Conservation (phyloP, 2,888 invertebrate species). For the Cerceris rybyensis region DNA sequence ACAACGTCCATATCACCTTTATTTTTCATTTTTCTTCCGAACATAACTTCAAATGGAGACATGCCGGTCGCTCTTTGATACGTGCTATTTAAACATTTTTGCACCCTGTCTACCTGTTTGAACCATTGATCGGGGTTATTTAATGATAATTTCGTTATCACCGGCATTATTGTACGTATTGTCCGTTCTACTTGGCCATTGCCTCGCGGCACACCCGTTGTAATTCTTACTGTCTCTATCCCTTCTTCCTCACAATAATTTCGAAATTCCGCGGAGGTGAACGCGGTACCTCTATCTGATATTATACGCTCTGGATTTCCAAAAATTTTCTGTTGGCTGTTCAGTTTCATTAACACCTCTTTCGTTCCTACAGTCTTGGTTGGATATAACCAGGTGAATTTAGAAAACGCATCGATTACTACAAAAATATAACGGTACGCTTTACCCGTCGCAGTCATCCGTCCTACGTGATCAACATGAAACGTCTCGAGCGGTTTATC, state of each 20-base stretch:
- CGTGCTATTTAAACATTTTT: slow-evolving; percentile 14
- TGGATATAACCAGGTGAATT: slow-evolving; percentile 8
- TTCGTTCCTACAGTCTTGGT: not conserved
- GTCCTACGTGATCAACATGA: slow-evolving; percentile 18
- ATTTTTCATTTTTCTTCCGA: slow-evolving; percentile 42
- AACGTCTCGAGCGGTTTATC: not conserved
- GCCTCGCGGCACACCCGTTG: slow-evolving; percentile 4
- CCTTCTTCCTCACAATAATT: slow-evolving; percentile 8
- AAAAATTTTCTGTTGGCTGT: not conserved
- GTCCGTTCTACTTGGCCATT: slow-evolving; percentile 18
- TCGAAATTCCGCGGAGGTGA: slow-evolving; percentile 2
- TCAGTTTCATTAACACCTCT: not conserved
- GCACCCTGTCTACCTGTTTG: not conserved
- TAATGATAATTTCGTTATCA: slow-evolving; percentile 12
- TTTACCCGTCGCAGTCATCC: not conserved
- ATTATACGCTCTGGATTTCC: slow-evolving; percentile 21
- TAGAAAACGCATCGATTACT: not conserved
- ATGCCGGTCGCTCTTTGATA: slow-evolving; percentile 35
- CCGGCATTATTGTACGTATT: slow-evolving; percentile 7
- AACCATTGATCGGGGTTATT: slow-evolving; percentile 9
- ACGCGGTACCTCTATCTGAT: slow-evolving; percentile 9
- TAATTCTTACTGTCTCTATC: not conserved
- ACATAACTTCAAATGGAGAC: slow-evolving; percentile 48
- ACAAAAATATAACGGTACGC: slow-evolving; percentile 2
- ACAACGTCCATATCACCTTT: slow-evolving; percentile 38